Evolutionary conservation across 30 jellyfish, hydroid and myxozoan species (phyloP).

Genomic region (Pseudorhiza aurosa): DNA sequence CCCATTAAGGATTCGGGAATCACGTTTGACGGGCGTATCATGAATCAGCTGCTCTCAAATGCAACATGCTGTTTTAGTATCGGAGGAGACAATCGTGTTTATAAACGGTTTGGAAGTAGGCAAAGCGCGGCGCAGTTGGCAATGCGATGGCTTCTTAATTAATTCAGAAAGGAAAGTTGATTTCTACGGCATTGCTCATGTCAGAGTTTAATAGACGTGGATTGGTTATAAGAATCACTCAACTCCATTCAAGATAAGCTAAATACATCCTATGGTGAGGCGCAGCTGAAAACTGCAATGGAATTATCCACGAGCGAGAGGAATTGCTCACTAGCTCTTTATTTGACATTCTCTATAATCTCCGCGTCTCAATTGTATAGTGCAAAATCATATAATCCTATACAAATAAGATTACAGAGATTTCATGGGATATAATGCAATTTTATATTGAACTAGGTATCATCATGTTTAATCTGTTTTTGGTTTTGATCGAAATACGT

Average conservation of each 20-base stretch:
- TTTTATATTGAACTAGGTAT: slow-evolving; percentile 47
- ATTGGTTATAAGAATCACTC: slow-evolving; percentile 44
- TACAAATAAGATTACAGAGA: slow-evolving; percentile 53
- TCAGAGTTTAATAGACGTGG: slow-evolving; percentile 33
- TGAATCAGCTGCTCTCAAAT: slow-evolving; percentile 56
- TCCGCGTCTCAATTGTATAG: slow-evolving; percentile 38
- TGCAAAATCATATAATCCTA: slow-evolving; percentile 65
- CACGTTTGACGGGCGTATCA: slow-evolving; percentile 44
- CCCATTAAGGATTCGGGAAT: slow-evolving; percentile 20
- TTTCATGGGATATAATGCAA: slow-evolving; percentile 55
- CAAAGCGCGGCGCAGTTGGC: slow-evolving; percentile 40
- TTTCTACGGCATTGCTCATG: slow-evolving; percentile 61
- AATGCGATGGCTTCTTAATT: slow-evolving; percentile 64
- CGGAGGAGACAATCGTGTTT: slow-evolving; percentile 12
- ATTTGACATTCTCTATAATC: slow-evolving; percentile 19
- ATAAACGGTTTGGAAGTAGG: background rate
- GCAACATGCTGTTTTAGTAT: slow-evolving; percentile 64
- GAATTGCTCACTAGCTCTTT: slow-evolving; percentile 46
- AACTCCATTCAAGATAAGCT: slow-evolving; percentile 6
- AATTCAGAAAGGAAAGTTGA: slow-evolving; percentile 61
- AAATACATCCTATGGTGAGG: background rate
- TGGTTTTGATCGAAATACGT: slow-evolving; percentile 40
- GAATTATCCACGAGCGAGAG: slow-evolving; percentile 28
- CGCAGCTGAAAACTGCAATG: slow-evolving; percentile 58
- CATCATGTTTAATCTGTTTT: slow-evolving; percentile 36